phyloP scores from a whole-genome alignment of 1,140 invertebrate genomes.

The Zaprionus lachaisei region DNA sequence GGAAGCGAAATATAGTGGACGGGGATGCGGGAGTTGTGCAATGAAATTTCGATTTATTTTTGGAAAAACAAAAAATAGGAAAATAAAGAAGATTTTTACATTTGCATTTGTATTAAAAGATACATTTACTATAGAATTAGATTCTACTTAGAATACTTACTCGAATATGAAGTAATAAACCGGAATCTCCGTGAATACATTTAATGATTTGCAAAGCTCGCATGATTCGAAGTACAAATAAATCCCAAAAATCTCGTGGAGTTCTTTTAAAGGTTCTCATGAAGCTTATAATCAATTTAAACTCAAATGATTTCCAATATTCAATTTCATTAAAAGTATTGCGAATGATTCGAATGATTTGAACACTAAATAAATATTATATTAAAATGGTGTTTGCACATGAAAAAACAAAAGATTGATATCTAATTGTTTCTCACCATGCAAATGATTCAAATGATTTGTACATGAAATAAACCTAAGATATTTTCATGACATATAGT shows the following conservation, averaged over 20 bases:
- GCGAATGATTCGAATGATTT: neutral
- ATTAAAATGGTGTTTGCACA: too few species aligned
- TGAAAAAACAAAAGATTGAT: too few species aligned
- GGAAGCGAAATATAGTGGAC: neutral
- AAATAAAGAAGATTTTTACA: neutral
- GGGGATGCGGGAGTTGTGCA: neutral
- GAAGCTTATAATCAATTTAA: too few species aligned
- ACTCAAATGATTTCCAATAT: neutral
- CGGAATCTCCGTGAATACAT: too few species aligned
- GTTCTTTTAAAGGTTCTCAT: too few species aligned
- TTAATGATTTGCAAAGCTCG: too few species aligned
- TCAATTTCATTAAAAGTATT: neutral
- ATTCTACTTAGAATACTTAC: neutral
- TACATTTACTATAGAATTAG: neutral
- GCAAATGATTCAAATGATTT: neutral
- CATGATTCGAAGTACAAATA: too few species aligned
- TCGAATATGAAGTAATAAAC: too few species aligned
- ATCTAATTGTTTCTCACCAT: too few species aligned
- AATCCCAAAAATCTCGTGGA: too few species aligned
- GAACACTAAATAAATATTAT: neutral
- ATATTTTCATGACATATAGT: too few species aligned
- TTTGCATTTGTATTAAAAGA: neutral
- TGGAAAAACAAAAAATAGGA: neutral
- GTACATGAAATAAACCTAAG: too few species aligned
- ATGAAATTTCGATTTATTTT: conserved; percentile 9